Base-by-base conservation (phyloP, 2,888 invertebrate species). In the Perithous albicinctus region DNA sequence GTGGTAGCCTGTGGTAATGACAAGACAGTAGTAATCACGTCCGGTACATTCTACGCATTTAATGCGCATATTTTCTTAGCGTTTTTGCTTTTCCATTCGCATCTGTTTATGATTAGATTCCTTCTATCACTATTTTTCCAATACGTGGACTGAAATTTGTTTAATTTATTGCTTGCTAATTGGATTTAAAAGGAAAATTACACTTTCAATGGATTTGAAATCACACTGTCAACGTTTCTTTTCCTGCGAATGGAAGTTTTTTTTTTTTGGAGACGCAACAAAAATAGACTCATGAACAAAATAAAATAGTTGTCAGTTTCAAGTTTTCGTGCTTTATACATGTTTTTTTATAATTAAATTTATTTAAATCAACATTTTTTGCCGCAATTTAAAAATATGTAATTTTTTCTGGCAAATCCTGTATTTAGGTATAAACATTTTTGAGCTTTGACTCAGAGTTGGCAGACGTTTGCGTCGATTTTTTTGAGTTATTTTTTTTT, bases 21-120 rank as follows among this genome's bases (percentile, higher is more conserved):
- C 87, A 86, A 87, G 86, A 88, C 84, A 87, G 84, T n/a, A n/a
- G n/a, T 83, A 73, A 54, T 85, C 88, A 84, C 86, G 80, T 88
- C 85, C 87, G 83, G 15, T 29, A 18, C 46, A 38, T 32, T 35
- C 20, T 10, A 7, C 1, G 38, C n/a, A 61, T 61, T 48, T 41
- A 67, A 23, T 32, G 32, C 29, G 48, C 54, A 61, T 59, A 43
- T 54, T 69, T 38, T 23, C 38, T 6, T 51, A 48, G 46, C 18
- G 43, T 23, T 51, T n/a, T 51, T 2, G 20, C 61, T 10, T 51
- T 63, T 73, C 51, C 38, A 38, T 51, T 20, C 35, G 20, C 12
- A 48, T 46, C 32, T 67, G 18, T 32, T 67, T 67, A 41, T 69
- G 7, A 5, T 48, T 20, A 12, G 41, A 41, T 41, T 70, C 29